Evolutionary conservation across 2,888 invertebrate species (phyloP), one percentile per base, ranked within the genome.

Genomic region (Andrena haemorrhoa): DNA sequence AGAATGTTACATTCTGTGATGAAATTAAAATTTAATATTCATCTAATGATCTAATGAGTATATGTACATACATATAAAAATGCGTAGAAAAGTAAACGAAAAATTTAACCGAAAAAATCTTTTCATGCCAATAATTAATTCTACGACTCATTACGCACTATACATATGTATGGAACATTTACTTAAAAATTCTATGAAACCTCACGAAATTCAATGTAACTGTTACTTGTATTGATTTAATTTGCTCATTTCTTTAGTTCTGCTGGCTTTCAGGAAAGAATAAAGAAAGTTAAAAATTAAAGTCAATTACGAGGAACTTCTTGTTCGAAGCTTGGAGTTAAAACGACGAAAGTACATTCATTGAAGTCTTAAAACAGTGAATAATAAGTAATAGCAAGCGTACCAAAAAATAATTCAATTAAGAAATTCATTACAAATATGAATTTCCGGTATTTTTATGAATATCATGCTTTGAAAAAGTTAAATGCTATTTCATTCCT

Each of bases 381-480:
- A 53, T 35, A n/a, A 20, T 6, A 23, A 16, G 5, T 41, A 41
- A 41, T 16, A n/a, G n/a, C 29, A 7, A 41, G 7, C 47, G 29
- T 8, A 20, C 26, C 31, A 8, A 20, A 4, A 35, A 20, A 16
- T 12, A n/a, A 47, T 16, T 56, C 26, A 7, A 49, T 6, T 65
- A 16, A 16, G 8, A 51, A 51, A 65, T 3, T 35, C 20, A 33
- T 58, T 41, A 3, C 1, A 29, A 41, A 12, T 1, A 7, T 41
- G 26, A 2, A 16, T 26, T n/a, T 69, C 23, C 2, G 7, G 8
- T 41, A 26, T 12, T 16, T 33, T 60, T 31, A 16, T 3, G 20
- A 12, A 23, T 63, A 63, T 47, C 41, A 69, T 76, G 65, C 26
- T 23, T n/a, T 10, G 7, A 31, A 23, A 23, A 10, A 56, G 8